Conservation (phyloP, 2,113 vertebrate genomes). For the Syngnathoides biaculeatus region DNA sequence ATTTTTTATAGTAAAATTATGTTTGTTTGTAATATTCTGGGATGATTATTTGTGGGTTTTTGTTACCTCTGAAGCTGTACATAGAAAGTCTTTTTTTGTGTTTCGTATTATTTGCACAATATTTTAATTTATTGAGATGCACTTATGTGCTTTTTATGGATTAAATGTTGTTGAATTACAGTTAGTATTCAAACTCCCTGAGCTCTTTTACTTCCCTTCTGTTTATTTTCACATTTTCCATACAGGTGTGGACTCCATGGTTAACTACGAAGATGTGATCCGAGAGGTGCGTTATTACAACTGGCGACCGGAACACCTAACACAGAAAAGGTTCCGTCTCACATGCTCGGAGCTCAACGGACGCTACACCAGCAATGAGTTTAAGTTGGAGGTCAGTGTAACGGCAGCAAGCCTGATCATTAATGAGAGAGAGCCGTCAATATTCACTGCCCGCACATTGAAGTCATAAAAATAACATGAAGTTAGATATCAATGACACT, state of each 20-base stretch:
- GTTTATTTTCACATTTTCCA: neutral
- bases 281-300: constrained; percentile 82
- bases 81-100: no score
- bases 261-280: constrained; percentile 87
- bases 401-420: neutral
- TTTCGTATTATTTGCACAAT: no score
- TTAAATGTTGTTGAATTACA: neutral
- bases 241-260: constrained; percentile 90
- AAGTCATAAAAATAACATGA: neutral
- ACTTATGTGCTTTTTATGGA: neutral
- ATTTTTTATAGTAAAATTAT: no score
- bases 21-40: no score
- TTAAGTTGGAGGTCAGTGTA: constrained; percentile 84
- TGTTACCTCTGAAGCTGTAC: no score
- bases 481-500: constrained; percentile 1
- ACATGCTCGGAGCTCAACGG: constrained; percentile 95
- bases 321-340: constrained; percentile 81
- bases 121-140: no score
- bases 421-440: neutral
- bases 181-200: neutral
- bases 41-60: no score
- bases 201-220: neutral
- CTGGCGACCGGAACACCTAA: constrained; percentile 70
- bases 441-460: neutral
- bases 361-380: constrained; percentile 92